Evolutionary conservation across 2,888 invertebrate genomes (phyloP).

Genomic region (Carpatolechia fugitivella): DNA sequence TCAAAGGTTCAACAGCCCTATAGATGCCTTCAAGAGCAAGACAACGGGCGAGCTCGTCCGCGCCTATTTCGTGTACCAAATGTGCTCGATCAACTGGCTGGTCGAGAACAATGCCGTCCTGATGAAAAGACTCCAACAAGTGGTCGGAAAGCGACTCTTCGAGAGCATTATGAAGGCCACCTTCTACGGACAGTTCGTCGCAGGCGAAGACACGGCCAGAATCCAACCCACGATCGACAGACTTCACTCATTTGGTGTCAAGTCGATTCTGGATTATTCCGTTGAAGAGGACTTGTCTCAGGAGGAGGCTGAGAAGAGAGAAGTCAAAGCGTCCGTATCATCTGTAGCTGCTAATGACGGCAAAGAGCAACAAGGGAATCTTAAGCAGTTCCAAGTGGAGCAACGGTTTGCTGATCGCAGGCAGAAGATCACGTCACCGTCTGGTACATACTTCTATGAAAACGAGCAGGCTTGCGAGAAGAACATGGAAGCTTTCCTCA

Average conservation of each 20-base stretch:
- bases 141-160: slow-evolving; percentile 92
- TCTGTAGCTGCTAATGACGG: no score
- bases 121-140: slow-evolving; percentile 86
- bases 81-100: no score
- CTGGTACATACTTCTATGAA: slow-evolving; percentile 98
- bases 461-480: slow-evolving; percentile 99
- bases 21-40: no score
- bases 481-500: slow-evolving; percentile 96
- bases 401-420: slow-evolving; percentile 96
- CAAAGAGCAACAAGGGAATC: slow-evolving; percentile 72
- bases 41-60: no score
- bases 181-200: slow-evolving; percentile 99
- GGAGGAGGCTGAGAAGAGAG: slow-evolving; percentile 95
- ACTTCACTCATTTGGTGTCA: slow-evolving; percentile 92
- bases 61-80: no score
- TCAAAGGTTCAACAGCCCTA: no score
- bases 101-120: slow-evolving; percentile 60
- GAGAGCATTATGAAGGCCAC: slow-evolving; percentile 92
- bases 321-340: slow-evolving; percentile 81
- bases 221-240: slow-evolving; percentile 91
- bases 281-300: slow-evolving; percentile 97
- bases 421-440: slow-evolving; percentile 92
- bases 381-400: slow-evolving; percentile 94
- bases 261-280: slow-evolving; percentile 98
- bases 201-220: slow-evolving; percentile 94